These are phyloP conservation scores for Nomada fucata DNA, from an alignment of 2,888 invertebrate genomes.

Conservation along the genomic window DNA sequence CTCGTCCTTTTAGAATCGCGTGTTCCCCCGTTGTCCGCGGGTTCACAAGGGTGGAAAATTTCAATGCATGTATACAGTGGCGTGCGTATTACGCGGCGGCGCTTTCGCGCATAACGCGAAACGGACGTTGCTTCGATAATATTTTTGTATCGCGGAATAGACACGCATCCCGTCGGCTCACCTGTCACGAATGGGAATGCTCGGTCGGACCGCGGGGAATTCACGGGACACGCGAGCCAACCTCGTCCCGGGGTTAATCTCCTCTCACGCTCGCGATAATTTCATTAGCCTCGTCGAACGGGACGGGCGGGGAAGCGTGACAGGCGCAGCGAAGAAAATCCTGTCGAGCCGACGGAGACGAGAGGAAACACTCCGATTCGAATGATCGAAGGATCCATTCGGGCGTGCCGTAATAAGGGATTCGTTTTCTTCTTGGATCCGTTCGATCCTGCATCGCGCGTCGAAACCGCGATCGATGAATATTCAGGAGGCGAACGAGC, in stretches of 20 bases:
- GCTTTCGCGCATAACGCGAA: slow-evolving; percentile 41
- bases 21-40: slow-evolving; percentile 65
- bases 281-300: slow-evolving; percentile 72
- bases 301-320: neutral
- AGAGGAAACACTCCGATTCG: no score
- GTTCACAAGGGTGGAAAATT: slow-evolving; percentile 60
- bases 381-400: slow-evolving; percentile 23
- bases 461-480: slow-evolving; percentile 65
- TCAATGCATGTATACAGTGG: slow-evolving; percentile 37
- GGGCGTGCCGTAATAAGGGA: slow-evolving; percentile 32
- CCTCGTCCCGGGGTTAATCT: slow-evolving; percentile 78
- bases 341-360: no score
- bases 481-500: slow-evolving; percentile 71
- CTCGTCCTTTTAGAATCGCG: slow-evolving; percentile 71
- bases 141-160: slow-evolving; percentile 49
- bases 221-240: slow-evolving; percentile 78
- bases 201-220: slow-evolving; percentile 73
- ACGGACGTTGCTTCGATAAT: slow-evolving; percentile 51
- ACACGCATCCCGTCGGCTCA: slow-evolving; percentile 55
- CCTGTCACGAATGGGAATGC: slow-evolving; percentile 71
- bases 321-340: neutral
- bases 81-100: slow-evolving; percentile 47
- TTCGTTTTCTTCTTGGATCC: slow-evolving; percentile 30
- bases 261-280: slow-evolving; percentile 75
- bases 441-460: slow-evolving; percentile 44